A percentile compares a stretch with the other conserved stretches of the same genome.
Conservation (phyloP, 1,140 invertebrate genomes). For the Diploscapter pachys region DNA sequence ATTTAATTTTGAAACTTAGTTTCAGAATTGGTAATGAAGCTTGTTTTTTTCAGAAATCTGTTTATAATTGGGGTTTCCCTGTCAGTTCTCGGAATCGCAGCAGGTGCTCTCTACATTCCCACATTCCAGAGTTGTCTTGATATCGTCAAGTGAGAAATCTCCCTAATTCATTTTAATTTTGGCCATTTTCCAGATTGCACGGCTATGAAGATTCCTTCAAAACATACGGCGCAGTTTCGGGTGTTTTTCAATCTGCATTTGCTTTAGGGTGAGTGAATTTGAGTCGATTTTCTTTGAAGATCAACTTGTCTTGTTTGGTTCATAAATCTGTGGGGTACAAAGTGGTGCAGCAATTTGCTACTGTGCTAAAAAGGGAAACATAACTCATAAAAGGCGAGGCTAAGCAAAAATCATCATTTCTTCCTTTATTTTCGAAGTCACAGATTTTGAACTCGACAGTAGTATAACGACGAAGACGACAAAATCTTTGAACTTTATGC, state of each 20-base stretch:
- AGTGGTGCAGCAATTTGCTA: no score
- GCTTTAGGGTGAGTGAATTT: constrained; percentile 45
- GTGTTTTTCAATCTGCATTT: constrained; percentile 57
- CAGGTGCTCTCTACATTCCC: constrained; percentile 57
- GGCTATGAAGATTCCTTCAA: constrained; percentile 58
- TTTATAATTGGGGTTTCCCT: constrained; percentile 53
- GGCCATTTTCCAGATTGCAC: constrained; percentile 35
- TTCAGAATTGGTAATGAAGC: constrained; percentile 13
- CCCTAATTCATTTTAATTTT: not conserved
- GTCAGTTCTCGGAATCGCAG: constrained; percentile 52
- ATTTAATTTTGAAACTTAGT: not conserved
- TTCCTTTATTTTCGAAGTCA: no score
- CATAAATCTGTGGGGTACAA: no score
- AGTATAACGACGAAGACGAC: not conserved
- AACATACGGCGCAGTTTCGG: constrained; percentile 58
- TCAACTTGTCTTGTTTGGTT: no score
- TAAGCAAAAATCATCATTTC: no score
- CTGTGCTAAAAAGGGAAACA: no score
- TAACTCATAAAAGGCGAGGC: no score
- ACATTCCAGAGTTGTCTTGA: constrained; percentile 58
- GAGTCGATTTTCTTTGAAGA: not conserved
- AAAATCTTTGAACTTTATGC: constrained; percentile 3
- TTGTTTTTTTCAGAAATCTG: constrained; percentile 41
- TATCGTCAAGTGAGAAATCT: constrained; percentile 51
- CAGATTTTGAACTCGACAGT: no score